Evolutionary conservation across 1,140 invertebrate genomes (phyloP).

Genomic region (Marisa cornuarietis): DNA sequence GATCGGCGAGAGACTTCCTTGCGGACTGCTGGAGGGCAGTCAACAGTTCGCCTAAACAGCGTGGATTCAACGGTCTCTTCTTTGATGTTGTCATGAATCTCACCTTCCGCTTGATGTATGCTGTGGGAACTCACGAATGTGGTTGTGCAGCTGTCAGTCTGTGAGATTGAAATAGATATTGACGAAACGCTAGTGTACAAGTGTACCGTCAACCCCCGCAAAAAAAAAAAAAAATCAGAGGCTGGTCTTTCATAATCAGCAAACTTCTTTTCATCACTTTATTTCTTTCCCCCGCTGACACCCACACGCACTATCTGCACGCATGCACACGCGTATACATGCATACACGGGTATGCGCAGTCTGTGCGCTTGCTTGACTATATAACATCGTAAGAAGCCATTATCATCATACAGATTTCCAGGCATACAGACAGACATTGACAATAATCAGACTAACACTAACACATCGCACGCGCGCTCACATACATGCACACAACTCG

Average conservation of each 20-base stretch:
- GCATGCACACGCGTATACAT: conserved; percentile 6
- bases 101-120: too few species aligned
- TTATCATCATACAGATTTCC: not conserved
- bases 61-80: not conserved
- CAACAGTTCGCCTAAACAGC: not conserved
- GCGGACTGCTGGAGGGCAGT: not conserved
- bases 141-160: too few species aligned
- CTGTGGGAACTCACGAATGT: too few species aligned
- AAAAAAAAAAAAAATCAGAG: too few species aligned
- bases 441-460: not conserved
- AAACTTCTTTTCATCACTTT: not conserved
- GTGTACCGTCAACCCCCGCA: too few species aligned
- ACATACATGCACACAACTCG: conserved; percentile 7
- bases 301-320: not conserved
- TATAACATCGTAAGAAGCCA: not conserved
- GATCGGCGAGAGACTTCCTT: not conserved
- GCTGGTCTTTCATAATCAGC: too few species aligned
- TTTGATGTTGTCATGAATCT: too few species aligned
- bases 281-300: not conserved
- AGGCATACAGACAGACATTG: not conserved
- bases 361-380: not conserved
- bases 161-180: too few species aligned
- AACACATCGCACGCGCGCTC: not conserved
- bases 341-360: not conserved
- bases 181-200: too few species aligned